Evolutionary conservation across 2,888 invertebrate genomes (phyloP).

Genomic region (Heteropelma amictum): DNA sequence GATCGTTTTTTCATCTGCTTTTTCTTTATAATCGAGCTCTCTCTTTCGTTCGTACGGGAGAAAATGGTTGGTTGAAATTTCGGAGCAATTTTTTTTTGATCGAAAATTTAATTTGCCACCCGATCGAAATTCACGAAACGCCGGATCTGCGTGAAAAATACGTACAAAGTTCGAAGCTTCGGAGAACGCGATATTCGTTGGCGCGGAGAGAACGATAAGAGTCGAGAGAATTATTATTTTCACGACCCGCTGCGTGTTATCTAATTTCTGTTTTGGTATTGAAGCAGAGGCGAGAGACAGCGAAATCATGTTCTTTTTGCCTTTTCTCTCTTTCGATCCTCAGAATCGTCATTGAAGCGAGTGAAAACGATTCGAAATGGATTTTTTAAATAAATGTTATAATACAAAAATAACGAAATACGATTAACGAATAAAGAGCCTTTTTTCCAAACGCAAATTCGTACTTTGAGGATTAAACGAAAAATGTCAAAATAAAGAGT

Average conservation of each 20-base stretch:
- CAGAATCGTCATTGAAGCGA: neutral
- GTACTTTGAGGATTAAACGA: too few species aligned
- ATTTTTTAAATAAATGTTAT: too few species aligned
- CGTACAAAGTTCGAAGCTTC: conserved; percentile 49
- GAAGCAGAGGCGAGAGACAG: conserved; percentile 1
- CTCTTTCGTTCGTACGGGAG: too few species aligned
- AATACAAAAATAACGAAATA: too few species aligned
- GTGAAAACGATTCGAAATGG: neutral
- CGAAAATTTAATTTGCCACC: neutral
- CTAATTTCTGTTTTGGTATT: conserved; percentile 40
- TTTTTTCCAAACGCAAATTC: neutral
- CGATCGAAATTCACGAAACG: neutral
- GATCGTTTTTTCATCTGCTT: too few species aligned
- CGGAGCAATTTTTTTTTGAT: neutral
- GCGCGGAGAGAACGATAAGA: conserved; percentile 30
- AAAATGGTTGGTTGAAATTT: neutral
- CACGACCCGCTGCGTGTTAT: conserved; percentile 37
- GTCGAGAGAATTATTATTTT: conserved; percentile 18
- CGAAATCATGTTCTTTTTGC: too few species aligned
- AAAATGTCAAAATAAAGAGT: too few species aligned
- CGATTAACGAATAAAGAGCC: neutral
- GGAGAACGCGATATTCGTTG: neutral
- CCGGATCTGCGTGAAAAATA: conserved; percentile 25
- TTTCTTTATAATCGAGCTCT: too few species aligned
- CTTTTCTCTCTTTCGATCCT: too few species aligned